Evolutionary conservation across 2,113 vertebrate species (phyloP).

Genomic region (Pluvianellus socialis): DNA sequence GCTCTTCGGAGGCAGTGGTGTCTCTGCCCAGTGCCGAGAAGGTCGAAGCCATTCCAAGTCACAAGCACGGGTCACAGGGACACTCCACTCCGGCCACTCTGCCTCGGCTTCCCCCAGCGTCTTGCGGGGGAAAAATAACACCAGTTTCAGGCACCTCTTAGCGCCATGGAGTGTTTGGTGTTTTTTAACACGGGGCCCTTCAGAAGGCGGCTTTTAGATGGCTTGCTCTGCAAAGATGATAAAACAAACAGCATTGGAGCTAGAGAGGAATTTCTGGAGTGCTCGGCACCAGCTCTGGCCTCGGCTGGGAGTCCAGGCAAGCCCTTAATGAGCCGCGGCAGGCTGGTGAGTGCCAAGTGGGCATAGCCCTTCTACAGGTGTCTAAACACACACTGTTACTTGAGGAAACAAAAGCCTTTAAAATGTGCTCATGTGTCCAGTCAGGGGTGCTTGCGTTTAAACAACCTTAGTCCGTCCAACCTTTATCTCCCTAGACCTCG

Average conservation of each 20-base stretch:
- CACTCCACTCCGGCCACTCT: background rate
- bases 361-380: conserved; percentile 19
- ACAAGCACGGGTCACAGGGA: background rate
- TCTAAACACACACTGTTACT: background rate
- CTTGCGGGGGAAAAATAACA: background rate
- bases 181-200: background rate
- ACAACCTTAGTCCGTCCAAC: background rate
- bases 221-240: conserved; percentile 2
- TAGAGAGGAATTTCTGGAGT: conserved; percentile 53
- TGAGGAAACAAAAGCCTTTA: conserved; percentile 29
- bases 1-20: background rate
- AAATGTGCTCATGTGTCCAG: background rate
- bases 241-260: conserved; percentile 47
- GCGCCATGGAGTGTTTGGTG: background rate
- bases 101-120: background rate
- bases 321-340: background rate
- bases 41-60: background rate
- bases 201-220: background rate
- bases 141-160: background rate
- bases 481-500: background rate
- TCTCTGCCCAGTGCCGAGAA: background rate
- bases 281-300: background rate
- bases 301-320: background rate
- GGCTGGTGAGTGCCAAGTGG: conserved; percentile 5
- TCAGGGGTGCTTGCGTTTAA: background rate